phyloP scores from a whole-genome alignment of 2,113 vertebrate species.

The Entomyzon cyanotis region DNA sequence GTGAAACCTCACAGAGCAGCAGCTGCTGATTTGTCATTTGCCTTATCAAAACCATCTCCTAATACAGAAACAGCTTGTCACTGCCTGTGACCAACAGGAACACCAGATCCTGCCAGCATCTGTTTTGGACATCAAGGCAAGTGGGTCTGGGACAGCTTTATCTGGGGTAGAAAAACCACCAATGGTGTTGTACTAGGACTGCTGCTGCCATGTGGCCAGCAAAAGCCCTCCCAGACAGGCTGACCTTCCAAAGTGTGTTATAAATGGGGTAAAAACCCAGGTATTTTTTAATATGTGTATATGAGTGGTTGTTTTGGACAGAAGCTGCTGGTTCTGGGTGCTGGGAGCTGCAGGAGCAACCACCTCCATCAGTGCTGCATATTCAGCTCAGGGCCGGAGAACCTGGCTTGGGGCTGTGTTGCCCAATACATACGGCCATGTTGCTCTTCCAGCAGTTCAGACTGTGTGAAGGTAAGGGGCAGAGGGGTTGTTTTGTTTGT shows the following conservation, averaged over 20 bases:
- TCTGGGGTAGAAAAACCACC: neutral
- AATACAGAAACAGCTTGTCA: neutral
- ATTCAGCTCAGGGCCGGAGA: neutral
- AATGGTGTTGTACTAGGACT: neutral
- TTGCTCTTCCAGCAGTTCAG: neutral
- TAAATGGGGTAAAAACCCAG: neutral
- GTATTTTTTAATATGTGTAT: neutral
- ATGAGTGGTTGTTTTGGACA: neutral
- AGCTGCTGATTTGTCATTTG: neutral
- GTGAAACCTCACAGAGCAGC: accelerated
- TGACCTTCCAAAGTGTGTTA: neutral
- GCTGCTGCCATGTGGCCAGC: accelerated
- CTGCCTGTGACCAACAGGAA: neutral
- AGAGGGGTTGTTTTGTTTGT: neutral
- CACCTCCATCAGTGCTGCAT: neutral
- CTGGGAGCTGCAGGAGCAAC: neutral
- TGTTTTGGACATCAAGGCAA: neutral
- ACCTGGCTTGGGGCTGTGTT: accelerated
- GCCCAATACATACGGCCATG: accelerated
- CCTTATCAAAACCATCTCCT: neutral
- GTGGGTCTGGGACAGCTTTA: neutral
- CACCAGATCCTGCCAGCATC: neutral
- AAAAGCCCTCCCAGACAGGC: neutral
- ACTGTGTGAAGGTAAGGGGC: neutral
- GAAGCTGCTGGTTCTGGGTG: neutral